Base-by-base conservation (phyloP, 2,797 vertebrate species). In the Hephaestus fuliginosus region DNA sequence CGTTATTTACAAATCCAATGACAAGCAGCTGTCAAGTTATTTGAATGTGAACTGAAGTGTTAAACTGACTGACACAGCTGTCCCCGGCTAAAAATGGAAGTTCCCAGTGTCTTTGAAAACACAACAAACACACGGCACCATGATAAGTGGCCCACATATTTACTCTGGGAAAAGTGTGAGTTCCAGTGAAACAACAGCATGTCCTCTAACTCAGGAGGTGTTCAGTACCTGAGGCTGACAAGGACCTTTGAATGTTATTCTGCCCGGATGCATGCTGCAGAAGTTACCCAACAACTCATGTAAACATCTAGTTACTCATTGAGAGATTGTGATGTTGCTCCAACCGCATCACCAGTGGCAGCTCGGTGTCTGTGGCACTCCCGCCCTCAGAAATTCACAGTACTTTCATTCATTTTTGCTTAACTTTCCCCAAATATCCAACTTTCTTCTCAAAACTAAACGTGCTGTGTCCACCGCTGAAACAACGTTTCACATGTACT, bases 221-320 rank as follows among this genome's bases (percentile, higher is more conserved):
- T 25, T 6, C 9, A 39, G 5, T 1, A 5, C n/a, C 61, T 70
- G 41, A 30, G 39, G 22, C 25, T 56, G 12, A 5, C 3, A 25
- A 3, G n/a, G 70, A 76, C 70, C 71, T 84, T 80, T 82, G 68
- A 8, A 28, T 78, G 53, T 78, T 71, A 58, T 74, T 71, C 44
- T 39, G 5, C 13, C 41, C 58, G 18, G 49, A 13, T 0, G 20
- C 22, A 52, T 46, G 33, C n/a, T 17, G 0, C 22, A 33, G 9
- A 41, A 33, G 76, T 87, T 89, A 18, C 60, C 10, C 63, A 89
- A 83, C 4, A 36, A 25, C 44, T 39, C 30, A 25, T 39, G 76
- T 82, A 49, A 91, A 89, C 73, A 88, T 78, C 17, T 62, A 30
- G 83, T 91, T 91, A 91, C 66, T 85, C 56, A 90, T 88, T 90